These are phyloP conservation scores for Zaprionus inermis DNA, from an alignment of 1,140 invertebrate genomes.

Conservation along the genomic window DNA sequence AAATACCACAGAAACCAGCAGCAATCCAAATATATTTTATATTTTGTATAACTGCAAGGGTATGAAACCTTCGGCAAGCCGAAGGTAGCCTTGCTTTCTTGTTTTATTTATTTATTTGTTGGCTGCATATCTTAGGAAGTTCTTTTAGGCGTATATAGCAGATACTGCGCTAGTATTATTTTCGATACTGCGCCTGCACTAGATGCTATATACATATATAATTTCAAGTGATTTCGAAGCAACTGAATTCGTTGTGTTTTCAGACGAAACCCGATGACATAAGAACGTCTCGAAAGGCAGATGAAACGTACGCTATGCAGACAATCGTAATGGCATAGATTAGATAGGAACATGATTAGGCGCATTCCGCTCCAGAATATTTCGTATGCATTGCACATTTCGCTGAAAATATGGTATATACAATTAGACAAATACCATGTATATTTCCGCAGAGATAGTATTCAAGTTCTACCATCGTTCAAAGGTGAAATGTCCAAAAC, in stretches of 20 bases:
- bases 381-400: conserved; percentile 6
- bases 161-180: too few species aligned
- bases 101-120: too few species aligned
- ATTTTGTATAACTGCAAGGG: too few species aligned
- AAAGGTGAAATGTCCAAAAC: neutral
- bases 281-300: neutral
- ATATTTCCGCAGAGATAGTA: neutral
- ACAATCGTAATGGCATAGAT: conserved; percentile 1
- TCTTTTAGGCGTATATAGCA: too few species aligned
- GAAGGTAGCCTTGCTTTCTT: too few species aligned
- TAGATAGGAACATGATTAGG: conserved; percentile 7
- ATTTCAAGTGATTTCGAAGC: neutral
- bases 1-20: too few species aligned
- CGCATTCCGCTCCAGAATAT: neutral
- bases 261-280: neutral
- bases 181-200: too few species aligned
- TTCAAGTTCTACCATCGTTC: neutral
- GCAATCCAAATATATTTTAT: too few species aligned
- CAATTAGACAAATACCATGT: neutral
- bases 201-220: too few species aligned
- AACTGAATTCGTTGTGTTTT: neutral
- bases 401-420: neutral
- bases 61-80: too few species aligned
- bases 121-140: too few species aligned
- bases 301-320: neutral